phyloP scores from a whole-genome alignment of 2,888 invertebrate genomes.

The Calliphora vomitoria region DNA sequence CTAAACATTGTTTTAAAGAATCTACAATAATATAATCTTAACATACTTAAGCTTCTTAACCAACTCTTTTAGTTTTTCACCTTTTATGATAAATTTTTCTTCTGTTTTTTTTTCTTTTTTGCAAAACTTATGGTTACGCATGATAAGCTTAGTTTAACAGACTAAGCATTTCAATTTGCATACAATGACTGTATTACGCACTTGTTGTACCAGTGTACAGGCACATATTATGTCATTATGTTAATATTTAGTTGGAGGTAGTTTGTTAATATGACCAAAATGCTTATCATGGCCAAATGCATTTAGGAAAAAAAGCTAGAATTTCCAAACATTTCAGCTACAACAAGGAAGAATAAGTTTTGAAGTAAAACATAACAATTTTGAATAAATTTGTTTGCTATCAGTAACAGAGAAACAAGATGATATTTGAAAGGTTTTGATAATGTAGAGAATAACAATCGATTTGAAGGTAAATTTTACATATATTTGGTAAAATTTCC shows the following conservation, averaged over 20 bases:
- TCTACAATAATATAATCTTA: constrained; percentile 15
- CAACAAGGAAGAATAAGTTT: constrained; percentile 44
- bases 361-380: constrained; percentile 23
- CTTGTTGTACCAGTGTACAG: constrained; percentile 49
- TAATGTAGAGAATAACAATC: neutral
- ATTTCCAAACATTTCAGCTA: neutral
- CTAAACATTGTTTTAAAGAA: constrained; percentile 13
- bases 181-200: constrained; percentile 69
- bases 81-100: constrained; percentile 62
- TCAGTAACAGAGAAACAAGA: neutral
- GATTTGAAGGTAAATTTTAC: neutral
- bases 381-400: constrained; percentile 52
- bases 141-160: constrained; percentile 54
- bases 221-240: constrained; percentile 72
- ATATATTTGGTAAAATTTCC: too few relatives aligned
- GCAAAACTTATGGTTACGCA: constrained; percentile 60
- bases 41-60: neutral
- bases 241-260: constrained; percentile 55
- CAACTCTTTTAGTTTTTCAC: neutral
- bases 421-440: neutral
- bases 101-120: neutral
- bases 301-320: neutral
- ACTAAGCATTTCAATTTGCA: constrained; percentile 41
- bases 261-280: constrained; percentile 24
- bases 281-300: constrained; percentile 47